Conservation (phyloP, 2,888 invertebrate genomes). For the Drosophila maculinotata region DNA sequence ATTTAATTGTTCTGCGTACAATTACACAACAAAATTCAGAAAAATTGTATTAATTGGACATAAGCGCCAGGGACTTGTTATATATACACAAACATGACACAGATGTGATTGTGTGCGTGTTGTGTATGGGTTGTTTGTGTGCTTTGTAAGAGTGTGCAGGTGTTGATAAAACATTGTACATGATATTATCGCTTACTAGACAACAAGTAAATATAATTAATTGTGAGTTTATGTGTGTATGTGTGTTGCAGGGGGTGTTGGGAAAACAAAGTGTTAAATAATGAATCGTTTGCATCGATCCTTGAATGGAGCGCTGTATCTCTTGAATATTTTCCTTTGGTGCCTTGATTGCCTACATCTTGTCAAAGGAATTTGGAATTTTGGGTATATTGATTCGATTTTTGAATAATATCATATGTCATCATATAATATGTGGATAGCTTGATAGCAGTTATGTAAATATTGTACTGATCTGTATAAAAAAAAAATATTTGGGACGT, state of each 20-base stretch:
- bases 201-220: conserved; percentile 46
- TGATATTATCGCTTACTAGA: conserved; percentile 67
- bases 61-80: conserved; percentile 61
- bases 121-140: conserved; percentile 7
- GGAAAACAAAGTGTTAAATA: conserved; percentile 1
- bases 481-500: not conserved
- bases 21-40: conserved; percentile 47
- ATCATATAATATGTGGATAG: not conserved
- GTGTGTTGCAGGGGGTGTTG: conserved; percentile 1
- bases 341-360: conserved; percentile 21
- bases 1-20: conserved; percentile 38
- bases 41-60: conserved; percentile 55
- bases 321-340: conserved; percentile 15
- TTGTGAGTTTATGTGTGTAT: conserved; percentile 4
- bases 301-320: conserved; percentile 55
- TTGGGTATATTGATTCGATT: conserved; percentile 8
- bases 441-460: not conserved
- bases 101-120: conserved; percentile 32
- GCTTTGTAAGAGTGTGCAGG: conserved; percentile 31
- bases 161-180: conserved; percentile 69
- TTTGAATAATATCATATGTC: not conserved
- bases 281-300: conserved; percentile 22
- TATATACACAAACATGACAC: conserved; percentile 43
- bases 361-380: conserved; percentile 44
- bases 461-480: conserved; percentile 30